Evolutionary conservation across 1,140 invertebrate species (phyloP), one percentile per base, ranked within the genome.

Genomic region (Drosophila mojavensis): DNA sequence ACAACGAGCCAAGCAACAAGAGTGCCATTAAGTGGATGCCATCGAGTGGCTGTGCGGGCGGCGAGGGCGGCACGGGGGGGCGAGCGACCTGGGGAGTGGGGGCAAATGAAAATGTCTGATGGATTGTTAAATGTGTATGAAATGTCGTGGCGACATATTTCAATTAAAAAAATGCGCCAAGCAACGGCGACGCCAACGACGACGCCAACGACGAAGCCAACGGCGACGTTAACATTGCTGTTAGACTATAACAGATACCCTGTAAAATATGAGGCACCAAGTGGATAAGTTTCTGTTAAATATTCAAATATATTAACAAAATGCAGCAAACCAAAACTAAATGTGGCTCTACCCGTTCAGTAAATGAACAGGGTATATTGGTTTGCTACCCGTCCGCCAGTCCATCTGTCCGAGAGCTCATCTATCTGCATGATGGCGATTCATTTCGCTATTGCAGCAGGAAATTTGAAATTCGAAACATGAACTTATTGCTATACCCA

Each of bases 71-170:
- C 17, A 17, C 17, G 17, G 4, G 51, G 17, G 17, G 17, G 17
- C 17, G 17, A 17, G 17, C 17, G 17, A 17, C 17, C 17, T 17
- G 17, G 17, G 17, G 17, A 17, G 17, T 17, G 11, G 36, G 45
- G 53, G 26, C 6, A 17, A 51, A 55, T 39, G 15, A 24, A 43
- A 24, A 13, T 30, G 41, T 5, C 67, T 78, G 76, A 79, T 79
- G 67, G 66, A 79, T 79, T 79, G 76, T 76, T 74, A 76, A 79
- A 79, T 79, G 73, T 76, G 59, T 79, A 62, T 73, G 54, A 76
- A 67, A 72, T 76, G 74, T 66, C 68, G 61, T 45, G 48, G 69
- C 63, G 77, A 79, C 77, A 79, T 77, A 77, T 79, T 79, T 77
- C 74, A 79, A 79, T 79, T 79, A 72, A 24, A 72, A 79, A 72